These are phyloP conservation scores for Lagorchestes hirsutus DNA, from an alignment of 2,797 vertebrate species.

Conservation along the genomic window DNA sequence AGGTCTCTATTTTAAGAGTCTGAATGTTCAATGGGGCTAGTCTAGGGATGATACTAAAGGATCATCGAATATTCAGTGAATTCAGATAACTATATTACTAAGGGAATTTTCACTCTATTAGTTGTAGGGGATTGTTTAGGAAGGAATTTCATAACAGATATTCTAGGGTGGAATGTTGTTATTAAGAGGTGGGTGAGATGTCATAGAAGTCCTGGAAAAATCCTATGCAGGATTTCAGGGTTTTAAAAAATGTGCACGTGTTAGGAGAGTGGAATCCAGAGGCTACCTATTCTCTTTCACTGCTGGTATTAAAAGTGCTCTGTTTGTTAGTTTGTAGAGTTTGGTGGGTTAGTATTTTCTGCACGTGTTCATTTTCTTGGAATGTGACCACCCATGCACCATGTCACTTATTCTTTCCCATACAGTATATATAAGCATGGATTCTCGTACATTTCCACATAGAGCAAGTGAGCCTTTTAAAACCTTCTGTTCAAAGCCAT, in stretches of 20 bases:
- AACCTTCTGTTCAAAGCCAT: conserved; percentile 64
- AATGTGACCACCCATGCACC: conserved; percentile 51
- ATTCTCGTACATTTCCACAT: conserved; percentile 9
- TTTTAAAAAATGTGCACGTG: neutral
- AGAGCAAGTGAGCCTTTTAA: conserved; percentile 41
- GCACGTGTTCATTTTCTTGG: conserved; percentile 56
- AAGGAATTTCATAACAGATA: neutral
- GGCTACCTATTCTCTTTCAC: conserved; percentile 17
- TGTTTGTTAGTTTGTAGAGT: neutral
- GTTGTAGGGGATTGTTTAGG: neutral
- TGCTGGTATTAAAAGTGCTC: neutral
- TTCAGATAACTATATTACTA: neutral
- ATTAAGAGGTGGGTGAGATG: neutral
- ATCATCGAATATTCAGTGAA: neutral
- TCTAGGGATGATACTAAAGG: neutral
- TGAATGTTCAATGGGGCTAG: neutral
- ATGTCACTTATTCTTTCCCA: conserved; percentile 58
- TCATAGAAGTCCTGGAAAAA: neutral
- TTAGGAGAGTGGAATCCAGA: neutral
- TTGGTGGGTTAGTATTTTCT: conserved; percentile 10
- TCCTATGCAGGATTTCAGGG: neutral
- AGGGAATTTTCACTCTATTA: neutral
- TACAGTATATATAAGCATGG: conserved; percentile 50
- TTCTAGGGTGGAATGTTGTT: neutral
- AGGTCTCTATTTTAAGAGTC: neutral